phyloP scores from a whole-genome alignment of 2,113 vertebrate species.

The Rhabdomys dilectus region DNA sequence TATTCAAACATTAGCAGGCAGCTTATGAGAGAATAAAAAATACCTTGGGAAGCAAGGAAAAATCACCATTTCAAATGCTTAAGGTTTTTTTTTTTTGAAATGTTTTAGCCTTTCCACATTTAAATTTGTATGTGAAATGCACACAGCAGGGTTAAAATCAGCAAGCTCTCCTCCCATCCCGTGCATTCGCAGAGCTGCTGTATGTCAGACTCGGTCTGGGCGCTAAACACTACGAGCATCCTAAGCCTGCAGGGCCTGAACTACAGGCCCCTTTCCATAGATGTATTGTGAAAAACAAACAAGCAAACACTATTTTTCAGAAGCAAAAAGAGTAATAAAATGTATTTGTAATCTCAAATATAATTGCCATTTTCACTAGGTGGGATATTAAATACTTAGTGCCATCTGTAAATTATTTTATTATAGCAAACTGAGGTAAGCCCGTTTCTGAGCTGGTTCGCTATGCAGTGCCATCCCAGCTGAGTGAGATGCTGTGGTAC shows the following conservation, averaged over 20 bases:
- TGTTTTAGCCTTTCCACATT: neutral
- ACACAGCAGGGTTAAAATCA: neutral
- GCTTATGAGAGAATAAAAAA: neutral
- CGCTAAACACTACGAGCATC: neutral
- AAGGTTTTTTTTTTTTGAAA: neutral
- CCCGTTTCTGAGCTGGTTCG: neutral
- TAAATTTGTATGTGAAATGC: neutral
- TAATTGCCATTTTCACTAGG: neutral
- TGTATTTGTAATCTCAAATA: neutral
- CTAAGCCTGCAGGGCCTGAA: neutral
- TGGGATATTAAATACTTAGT: neutral
- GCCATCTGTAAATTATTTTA: neutral
- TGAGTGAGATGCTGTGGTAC: neutral
- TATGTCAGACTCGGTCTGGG: neutral
- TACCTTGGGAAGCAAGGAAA: neutral
- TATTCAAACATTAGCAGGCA: neutral
- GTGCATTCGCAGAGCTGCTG: neutral
- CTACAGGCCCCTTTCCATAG: neutral
- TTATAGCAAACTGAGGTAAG: neutral
- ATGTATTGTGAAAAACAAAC: neutral
- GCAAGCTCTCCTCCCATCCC: neutral
- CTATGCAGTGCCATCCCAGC: neutral
- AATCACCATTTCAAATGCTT: neutral
- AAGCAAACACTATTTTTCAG: neutral
- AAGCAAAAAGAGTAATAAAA: constrained; percentile 34